phyloP scores from a whole-genome alignment of 2,113 vertebrate genomes.

The Tetrao urogallus region DNA sequence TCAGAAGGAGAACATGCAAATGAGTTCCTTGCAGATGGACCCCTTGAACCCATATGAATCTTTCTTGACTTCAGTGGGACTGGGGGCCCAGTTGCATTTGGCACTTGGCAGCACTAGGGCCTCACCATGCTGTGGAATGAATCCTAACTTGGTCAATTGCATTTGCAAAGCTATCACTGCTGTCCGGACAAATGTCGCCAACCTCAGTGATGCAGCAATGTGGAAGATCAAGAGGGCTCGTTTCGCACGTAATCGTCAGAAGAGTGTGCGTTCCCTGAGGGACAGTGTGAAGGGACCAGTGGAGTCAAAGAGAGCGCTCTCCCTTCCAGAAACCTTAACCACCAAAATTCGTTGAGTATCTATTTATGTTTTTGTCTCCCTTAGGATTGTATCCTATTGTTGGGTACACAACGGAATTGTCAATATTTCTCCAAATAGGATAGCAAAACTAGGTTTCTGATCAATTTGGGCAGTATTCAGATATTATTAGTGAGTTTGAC shows the following conservation, averaged over 20 bases:
- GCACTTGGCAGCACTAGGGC: neutral
- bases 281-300: slow-evolving; percentile 92
- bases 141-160: slow-evolving; percentile 64
- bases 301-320: slow-evolving; percentile 94
- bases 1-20: neutral
- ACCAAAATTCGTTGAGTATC: slow-evolving; percentile 95
- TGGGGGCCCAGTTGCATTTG: slow-evolving; percentile 26
- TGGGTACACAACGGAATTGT: slow-evolving; percentile 8
- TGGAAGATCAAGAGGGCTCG: slow-evolving; percentile 98
- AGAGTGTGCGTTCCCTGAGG: slow-evolving; percentile 93
- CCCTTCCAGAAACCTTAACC: slow-evolving; percentile 93
- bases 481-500: neutral
- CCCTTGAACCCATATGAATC: neutral
- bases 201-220: slow-evolving; percentile 95
- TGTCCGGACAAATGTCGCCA: slow-evolving; percentile 96
- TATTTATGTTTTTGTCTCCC: slow-evolving; percentile 25
- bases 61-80: slow-evolving; percentile 11
- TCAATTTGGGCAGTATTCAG: neutral
- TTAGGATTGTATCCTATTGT: neutral
- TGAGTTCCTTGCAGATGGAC: slow-evolving; percentile 48
- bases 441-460: slow-evolving; percentile 1
- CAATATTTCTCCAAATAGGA: neutral
- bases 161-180: slow-evolving; percentile 92
- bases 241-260: slow-evolving; percentile 97
- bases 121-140: slow-evolving; percentile 39